Evolutionary conservation across 2,797 vertebrate genomes (phyloP).

Genomic region (Euphonia xanthogaster): DNA sequence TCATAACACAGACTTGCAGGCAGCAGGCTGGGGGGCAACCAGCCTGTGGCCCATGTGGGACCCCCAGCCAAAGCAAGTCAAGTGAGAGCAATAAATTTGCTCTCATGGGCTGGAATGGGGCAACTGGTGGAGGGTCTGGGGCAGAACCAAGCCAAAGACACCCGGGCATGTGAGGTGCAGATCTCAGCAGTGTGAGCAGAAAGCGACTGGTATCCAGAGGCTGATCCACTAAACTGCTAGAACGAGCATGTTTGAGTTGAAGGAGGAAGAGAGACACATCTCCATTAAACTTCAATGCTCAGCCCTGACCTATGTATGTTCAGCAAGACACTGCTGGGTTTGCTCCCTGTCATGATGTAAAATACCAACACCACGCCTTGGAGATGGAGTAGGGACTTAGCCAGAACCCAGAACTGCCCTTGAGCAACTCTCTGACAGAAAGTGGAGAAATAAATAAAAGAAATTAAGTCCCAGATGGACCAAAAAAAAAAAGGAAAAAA

Average conservation of each 20-base stretch:
- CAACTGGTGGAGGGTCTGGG: neutral
- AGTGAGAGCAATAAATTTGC: neutral
- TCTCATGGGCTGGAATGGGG: neutral
- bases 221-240: neutral
- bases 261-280: neutral
- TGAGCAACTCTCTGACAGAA: neutral
- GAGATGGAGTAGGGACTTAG: neutral
- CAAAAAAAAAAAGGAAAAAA: neutral
- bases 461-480: neutral
- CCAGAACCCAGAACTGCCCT: neutral
- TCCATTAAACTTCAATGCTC: constrained; percentile 14
- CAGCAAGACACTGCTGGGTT: neutral
- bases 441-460: neutral
- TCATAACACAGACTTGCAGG: neutral
- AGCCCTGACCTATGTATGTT: neutral
- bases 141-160: neutral
- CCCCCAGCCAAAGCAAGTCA: neutral
- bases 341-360: neutral
- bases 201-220: neutral
- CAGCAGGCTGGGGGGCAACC: neutral
- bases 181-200: neutral
- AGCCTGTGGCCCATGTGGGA: rapidly evolving
- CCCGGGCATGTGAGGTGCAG: rapidly evolving
- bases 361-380: neutral
- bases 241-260: neutral